A percentile compares a stretch with the other conserved stretches of the same genome.
Evolutionary conservation across 2,113 vertebrate species (phyloP).

Genomic region (Neomonachus schauinslandi): DNA sequence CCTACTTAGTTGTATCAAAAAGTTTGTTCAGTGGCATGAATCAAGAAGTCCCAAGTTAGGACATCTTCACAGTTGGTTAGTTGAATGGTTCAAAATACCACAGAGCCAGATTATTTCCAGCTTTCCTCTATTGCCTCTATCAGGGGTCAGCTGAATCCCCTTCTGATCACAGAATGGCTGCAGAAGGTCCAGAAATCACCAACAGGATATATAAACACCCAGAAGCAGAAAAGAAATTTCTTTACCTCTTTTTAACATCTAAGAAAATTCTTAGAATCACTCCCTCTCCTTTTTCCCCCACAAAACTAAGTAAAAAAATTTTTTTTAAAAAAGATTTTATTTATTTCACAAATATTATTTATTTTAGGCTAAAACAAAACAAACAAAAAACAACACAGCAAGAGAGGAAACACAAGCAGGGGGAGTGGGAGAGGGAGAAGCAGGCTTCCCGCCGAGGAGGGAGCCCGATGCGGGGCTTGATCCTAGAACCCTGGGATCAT

Average conservation of each 20-base stretch:
- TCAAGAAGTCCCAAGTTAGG: no score
- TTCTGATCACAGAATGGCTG: not conserved
- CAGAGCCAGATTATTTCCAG: not conserved
- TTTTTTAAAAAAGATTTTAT: no score
- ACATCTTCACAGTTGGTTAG: not conserved
- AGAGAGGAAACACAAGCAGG: no score
- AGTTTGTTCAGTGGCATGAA: no score
- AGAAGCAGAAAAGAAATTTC: not conserved
- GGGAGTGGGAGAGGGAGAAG: no score
- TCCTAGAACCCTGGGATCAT: no score
- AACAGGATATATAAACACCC: not conserved
- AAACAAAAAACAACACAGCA: no score
- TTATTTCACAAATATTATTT: no score
- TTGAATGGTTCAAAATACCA: not conserved
- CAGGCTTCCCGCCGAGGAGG: no score
- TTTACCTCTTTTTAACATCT: not conserved
- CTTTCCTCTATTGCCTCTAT: not conserved
- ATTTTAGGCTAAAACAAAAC: no score
- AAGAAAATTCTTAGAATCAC: not conserved
- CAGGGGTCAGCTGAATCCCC: not conserved
- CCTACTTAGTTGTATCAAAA: not conserved
- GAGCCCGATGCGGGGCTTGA: no score
- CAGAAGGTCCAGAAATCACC: not conserved
- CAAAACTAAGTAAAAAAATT: not conserved
- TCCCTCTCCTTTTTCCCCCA: not conserved